Base-by-base conservation (phyloP, 2,888 invertebrate species). In the Seira ritae region DNA sequence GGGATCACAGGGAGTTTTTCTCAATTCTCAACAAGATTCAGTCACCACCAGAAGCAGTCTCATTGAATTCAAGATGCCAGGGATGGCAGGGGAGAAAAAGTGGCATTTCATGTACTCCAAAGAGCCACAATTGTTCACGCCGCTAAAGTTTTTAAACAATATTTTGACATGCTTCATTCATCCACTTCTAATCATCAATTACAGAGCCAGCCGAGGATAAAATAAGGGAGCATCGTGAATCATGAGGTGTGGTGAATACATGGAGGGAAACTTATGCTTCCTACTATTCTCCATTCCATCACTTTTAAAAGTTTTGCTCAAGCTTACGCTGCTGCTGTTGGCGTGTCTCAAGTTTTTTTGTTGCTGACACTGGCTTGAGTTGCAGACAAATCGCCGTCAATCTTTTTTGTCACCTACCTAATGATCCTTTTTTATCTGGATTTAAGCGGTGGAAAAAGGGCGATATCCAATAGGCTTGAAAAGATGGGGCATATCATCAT, bases 361-460 rank as follows among this genome's bases (percentile, higher is more conserved):
- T 76, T 76, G 76, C 81, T 75, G 81, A 81, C 81, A 71, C 12
- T 71, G 76, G 17, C n/a, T 55, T 55, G 55, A 76, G 76, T 76
- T 60, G 82, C 55, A 83, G 78, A 83, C 82, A 83, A 83, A 78
- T 77, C 22, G 69, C 82, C 73, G 82, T 83, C 82, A 83, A 77
- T 83, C 82, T 78, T 78, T 83, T 77, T 83, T 83, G 82, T 83
- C 82, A 83, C 82, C 68, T 83, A 75, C 66, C 71, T 81, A 81
- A 81, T 81, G 81, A 74, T 81, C 50, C 81, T 76, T 75, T 71
- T 81, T 81, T 76, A 81, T 81, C 75, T 81, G 75, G 70, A 75
- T 75, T 81, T 75, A 81, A 75, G 70, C 37, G 37, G 17, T 31
- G 66, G 22, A n/a, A 68, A 24, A 31, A 15, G 15, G 22, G 66